Percentiles rank a stretch among this genome's conserved stretches.
phyloP scores from a whole-genome alignment of 1,140 invertebrate species.

The Liolophura sinensis region DNA sequence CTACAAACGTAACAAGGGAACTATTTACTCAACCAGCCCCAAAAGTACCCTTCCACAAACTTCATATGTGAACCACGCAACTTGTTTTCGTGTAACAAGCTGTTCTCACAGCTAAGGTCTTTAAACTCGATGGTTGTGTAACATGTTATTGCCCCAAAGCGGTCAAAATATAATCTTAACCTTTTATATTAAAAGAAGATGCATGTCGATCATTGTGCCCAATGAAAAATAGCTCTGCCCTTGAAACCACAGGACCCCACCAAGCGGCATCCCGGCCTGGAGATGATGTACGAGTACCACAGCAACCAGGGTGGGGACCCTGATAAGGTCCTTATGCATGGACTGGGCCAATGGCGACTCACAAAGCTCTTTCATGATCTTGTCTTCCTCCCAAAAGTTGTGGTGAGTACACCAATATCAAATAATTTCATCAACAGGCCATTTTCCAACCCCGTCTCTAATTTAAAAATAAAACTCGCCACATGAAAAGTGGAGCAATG shows the following conservation, averaged over 20 bases:
- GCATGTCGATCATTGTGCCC: background rate
- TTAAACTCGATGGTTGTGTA: background rate
- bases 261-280: constrained; percentile 37
- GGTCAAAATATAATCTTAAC: background rate
- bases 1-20: too few relatives aligned
- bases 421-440: too few relatives aligned
- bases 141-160: background rate
- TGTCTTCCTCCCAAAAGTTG: constrained; percentile 42
- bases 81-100: too few relatives aligned
- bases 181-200: constrained; percentile 6
- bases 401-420: constrained; percentile 29
- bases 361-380: constrained; percentile 51
- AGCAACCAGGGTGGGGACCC: constrained; percentile 51
- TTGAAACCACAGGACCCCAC: constrained; percentile 26
- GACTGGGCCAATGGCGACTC: constrained; percentile 51
- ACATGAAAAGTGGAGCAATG: too few relatives aligned
- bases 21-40: too few relatives aligned
- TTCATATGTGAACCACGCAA: too few relatives aligned
- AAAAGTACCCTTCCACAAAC: too few relatives aligned
- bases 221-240: background rate
- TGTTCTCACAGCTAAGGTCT: too few relatives aligned
- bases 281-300: constrained; percentile 54
- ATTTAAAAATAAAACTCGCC: too few relatives aligned
- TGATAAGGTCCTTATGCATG: constrained; percentile 49
- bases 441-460: too few relatives aligned